phyloP scores from a whole-genome alignment of 2,113 vertebrate genomes.

The Rhinichthys klamathensis region DNA sequence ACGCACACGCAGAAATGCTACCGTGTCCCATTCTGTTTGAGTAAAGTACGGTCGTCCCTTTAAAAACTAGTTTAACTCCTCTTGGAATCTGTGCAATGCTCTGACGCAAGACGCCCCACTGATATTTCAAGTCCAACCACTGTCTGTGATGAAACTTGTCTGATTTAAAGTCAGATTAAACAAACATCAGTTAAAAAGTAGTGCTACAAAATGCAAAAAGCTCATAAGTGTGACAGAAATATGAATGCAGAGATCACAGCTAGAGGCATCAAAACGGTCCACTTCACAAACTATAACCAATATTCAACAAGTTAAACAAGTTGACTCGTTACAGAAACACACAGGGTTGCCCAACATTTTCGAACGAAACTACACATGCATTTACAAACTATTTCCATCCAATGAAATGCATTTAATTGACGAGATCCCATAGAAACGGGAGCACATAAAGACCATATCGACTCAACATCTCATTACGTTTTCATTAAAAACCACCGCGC shows the following conservation, averaged over 20 bases:
- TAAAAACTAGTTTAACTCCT: conserved; percentile 33
- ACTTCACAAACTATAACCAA: neutral
- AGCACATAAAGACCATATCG: neutral
- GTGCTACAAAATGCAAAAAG: neutral
- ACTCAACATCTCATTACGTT: conserved; percentile 37
- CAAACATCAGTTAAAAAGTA: neutral
- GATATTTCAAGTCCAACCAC: conserved; percentile 15
- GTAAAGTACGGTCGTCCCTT: neutral
- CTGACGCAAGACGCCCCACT: conserved; percentile 7
- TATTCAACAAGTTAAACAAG: neutral
- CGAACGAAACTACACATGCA: neutral
- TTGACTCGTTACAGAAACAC: neutral
- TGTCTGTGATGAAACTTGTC: neutral
- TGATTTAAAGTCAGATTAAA: neutral
- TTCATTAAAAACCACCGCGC: conserved; percentile 33
- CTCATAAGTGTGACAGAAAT: neutral
- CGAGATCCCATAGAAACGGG: neutral
- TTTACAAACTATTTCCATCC: conserved; percentile 4
- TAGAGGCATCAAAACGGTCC: neutral
- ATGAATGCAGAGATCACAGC: neutral
- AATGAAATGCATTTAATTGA: conserved; percentile 41
- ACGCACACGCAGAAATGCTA: neutral
- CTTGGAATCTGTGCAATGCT: conserved; percentile 36
- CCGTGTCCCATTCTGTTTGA: neutral
- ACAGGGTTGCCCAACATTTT: neutral